Conservation (phyloP, 2,888 invertebrate species). For the Tenodera sinensis region DNA sequence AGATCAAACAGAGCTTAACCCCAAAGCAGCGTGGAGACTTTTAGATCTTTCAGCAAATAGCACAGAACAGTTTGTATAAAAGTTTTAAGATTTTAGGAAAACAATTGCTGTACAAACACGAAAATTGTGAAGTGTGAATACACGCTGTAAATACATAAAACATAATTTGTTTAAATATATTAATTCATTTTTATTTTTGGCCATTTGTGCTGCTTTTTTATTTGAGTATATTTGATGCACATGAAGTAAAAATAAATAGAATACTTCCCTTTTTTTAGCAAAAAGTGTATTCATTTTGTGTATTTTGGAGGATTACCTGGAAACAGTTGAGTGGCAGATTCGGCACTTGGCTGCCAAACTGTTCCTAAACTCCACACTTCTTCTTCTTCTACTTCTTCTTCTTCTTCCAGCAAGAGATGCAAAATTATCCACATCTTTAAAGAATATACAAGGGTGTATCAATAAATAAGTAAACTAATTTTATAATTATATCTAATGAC, state of each 20-base stretch:
- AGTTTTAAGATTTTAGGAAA: neutral
- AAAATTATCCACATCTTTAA: too few species aligned
- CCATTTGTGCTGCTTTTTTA: neutral
- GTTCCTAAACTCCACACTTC: too few species aligned
- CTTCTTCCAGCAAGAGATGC: too few species aligned
- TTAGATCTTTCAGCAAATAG: slow-evolving; percentile 86
- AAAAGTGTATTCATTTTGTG: too few species aligned
- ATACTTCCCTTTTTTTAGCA: neutral
- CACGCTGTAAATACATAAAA: neutral
- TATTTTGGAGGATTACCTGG: too few species aligned
- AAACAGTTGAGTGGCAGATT: too few species aligned
- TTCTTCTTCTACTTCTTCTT: too few species aligned
- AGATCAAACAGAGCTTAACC: slow-evolving; percentile 89
- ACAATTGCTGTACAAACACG: neutral
- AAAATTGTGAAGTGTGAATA: neutral
- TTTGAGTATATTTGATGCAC: neutral
- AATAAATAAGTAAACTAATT: too few species aligned
- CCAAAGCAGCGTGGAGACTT: slow-evolving; percentile 93
- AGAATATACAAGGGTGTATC: too few species aligned
- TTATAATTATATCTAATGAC: too few species aligned
- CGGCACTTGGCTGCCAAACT: too few species aligned
- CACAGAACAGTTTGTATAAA: slow-evolving; percentile 63
- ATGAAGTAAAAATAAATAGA: neutral
- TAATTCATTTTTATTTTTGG: neutral
- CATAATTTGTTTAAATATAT: neutral